These are phyloP conservation scores for Pseudoips prasinana DNA, from an alignment of 2,888 invertebrate species.

Conservation along the genomic window DNA sequence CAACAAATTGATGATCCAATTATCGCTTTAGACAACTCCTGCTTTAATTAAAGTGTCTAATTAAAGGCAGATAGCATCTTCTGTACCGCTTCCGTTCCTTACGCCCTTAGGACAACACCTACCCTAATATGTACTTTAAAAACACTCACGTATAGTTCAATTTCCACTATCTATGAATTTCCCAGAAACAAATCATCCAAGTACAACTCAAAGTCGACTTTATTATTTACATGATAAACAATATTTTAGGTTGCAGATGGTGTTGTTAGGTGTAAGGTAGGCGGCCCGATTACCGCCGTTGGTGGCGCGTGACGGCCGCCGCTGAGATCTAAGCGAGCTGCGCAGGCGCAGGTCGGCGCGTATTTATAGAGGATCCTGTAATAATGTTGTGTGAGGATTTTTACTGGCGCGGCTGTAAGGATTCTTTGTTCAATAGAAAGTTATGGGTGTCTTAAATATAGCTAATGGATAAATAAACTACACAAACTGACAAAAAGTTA, in stretches of 20 bases:
- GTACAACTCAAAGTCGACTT: no score
- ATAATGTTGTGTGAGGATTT: slow-evolving; percentile 7
- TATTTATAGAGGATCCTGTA: slow-evolving; percentile 39
- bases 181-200: no score
- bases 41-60: slow-evolving; percentile 73
- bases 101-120: slow-evolving; percentile 42
- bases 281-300: slow-evolving; percentile 64
- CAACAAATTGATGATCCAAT: slow-evolving; percentile 64
- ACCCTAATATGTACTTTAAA: slow-evolving; percentile 19
- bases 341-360: slow-evolving; percentile 40
- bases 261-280: slow-evolving; percentile 47
- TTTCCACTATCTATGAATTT: slow-evolving; percentile 10
- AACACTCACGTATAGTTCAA: slow-evolving; percentile 7
- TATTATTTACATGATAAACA: no score
- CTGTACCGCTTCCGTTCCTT: slow-evolving; percentile 56
- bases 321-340: slow-evolving; percentile 66
- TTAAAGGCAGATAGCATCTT: slow-evolving; percentile 63
- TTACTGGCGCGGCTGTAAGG: slow-evolving; percentile 6
- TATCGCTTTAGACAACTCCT: slow-evolving; percentile 61
- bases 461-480: slow-evolving; percentile 3
- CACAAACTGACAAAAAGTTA: no score
- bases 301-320: slow-evolving; percentile 75
- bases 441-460: no score
- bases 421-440: slow-evolving; percentile 8
- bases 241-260: no score